Conservation (phyloP, 2,797 vertebrate species). For the Chelon labrosus region DNA sequence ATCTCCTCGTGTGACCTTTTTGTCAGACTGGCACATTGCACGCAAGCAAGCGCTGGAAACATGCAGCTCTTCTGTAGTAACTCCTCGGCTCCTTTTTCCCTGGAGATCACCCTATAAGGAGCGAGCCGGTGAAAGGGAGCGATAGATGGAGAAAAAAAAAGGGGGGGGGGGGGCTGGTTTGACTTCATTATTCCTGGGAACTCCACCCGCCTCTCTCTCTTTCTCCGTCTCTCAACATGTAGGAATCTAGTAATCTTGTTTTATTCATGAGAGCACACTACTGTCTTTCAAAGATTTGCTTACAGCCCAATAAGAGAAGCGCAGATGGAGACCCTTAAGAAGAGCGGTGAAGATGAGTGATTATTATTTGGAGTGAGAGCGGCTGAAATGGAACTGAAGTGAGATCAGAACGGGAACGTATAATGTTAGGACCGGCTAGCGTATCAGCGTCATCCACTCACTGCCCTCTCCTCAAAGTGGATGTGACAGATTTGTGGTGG, state of each 20-base stretch:
- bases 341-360: background rate
- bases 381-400: slow-evolving; percentile 21
- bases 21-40: slow-evolving; percentile 23
- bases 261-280: slow-evolving; percentile 78
- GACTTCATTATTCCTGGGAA: slow-evolving; percentile 58
- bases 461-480: slow-evolving; percentile 17
- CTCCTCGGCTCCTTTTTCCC: slow-evolving; percentile 31
- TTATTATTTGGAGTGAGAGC: slow-evolving; percentile 2
- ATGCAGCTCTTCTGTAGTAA: slow-evolving; percentile 7
- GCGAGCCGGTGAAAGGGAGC: slow-evolving; percentile 23
- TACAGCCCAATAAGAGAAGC: slow-evolving; percentile 25
- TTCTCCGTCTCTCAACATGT: slow-evolving; percentile 27
- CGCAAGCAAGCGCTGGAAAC: slow-evolving; percentile 31
- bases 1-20: slow-evolving; percentile 21
- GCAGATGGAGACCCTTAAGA: slow-evolving; percentile 18
- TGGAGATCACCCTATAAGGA: slow-evolving; percentile 76
- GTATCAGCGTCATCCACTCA: slow-evolving; percentile 31
- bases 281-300: slow-evolving; percentile 47
- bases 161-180: slow-evolving; percentile 33
- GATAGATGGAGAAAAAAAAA: slow-evolving; percentile 8
- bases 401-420: slow-evolving; percentile 6
- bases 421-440: slow-evolving; percentile 8
- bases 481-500: slow-evolving; percentile 56
- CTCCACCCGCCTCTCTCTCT: slow-evolving; percentile 14
- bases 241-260: slow-evolving; percentile 78